These are phyloP conservation scores for Puntigrus tetrazona DNA, from an alignment of 2,113 vertebrate genomes.

Conservation along the genomic window DNA sequence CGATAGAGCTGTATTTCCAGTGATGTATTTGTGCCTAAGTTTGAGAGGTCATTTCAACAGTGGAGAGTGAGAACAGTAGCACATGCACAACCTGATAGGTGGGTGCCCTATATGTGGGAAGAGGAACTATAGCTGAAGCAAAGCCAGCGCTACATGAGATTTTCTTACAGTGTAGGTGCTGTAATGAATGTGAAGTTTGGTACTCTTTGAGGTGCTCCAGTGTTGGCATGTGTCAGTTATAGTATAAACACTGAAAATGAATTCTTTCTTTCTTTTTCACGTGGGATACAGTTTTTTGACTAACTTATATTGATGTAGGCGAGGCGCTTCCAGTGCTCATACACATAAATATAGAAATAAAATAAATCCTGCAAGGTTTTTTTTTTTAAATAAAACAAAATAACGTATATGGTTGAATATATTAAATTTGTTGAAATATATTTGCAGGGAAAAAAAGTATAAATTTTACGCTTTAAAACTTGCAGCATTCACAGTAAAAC, in stretches of 20 bases:
- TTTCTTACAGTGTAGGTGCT: neutral
- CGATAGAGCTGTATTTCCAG: neutral
- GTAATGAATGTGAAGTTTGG: neutral
- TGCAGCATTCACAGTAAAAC: no score
- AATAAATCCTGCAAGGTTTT: no score
- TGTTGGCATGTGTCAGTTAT: neutral
- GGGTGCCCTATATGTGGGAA: slow-evolving; percentile 9
- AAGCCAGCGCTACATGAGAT: neutral
- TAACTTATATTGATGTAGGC: neutral
- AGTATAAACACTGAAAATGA: neutral
- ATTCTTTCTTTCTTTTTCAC: neutral
- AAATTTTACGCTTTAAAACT: no score
- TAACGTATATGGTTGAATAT: no score
- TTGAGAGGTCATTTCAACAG: slow-evolving; percentile 1
- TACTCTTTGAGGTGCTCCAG: neutral
- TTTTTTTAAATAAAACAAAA: no score
- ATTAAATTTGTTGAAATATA: no score
- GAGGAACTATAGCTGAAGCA: neutral
- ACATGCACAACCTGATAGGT: neutral
- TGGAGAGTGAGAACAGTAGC: neutral
- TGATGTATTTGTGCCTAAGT: neutral
- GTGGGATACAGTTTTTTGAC: neutral
- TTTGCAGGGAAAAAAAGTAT: no score
- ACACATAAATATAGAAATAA: no score
- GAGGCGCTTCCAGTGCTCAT: neutral